These are phyloP conservation scores for Micromys minutus DNA, from an alignment of 2,113 vertebrate genomes.

Conservation along the genomic window DNA sequence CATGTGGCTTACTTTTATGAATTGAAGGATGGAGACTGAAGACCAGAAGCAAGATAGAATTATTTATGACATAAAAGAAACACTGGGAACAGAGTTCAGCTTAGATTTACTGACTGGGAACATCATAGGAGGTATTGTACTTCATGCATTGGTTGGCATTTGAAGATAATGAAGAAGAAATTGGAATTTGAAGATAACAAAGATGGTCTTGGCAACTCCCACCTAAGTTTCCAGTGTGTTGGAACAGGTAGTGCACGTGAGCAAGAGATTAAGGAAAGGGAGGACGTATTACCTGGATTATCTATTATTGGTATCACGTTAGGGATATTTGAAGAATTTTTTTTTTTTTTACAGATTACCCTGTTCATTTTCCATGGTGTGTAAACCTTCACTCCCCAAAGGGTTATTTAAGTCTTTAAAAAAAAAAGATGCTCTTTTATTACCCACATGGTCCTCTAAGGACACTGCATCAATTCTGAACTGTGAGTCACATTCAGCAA, in stretches of 20 bases:
- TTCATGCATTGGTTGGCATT: background rate
- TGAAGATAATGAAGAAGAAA: background rate
- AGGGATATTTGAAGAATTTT: background rate
- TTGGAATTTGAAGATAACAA: background rate
- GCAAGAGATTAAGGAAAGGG: background rate
- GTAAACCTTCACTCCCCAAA: background rate
- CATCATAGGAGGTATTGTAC: background rate
- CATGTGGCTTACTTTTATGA: background rate
- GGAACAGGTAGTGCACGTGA: background rate
- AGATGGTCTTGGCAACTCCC: background rate
- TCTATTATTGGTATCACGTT: background rate
- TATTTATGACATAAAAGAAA: background rate
- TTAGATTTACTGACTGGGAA: background rate
- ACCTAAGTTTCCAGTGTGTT: background rate
- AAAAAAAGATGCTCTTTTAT: background rate
- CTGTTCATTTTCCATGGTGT: background rate
- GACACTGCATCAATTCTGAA: background rate
- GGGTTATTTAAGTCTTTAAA: background rate
- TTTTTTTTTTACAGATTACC: background rate
- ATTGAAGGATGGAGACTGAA: background rate
- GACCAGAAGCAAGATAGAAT: background rate
- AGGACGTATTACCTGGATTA: background rate
- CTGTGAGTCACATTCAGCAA: background rate
- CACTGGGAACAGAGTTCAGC: background rate
- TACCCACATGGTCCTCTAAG: background rate